Base-by-base conservation (phyloP, 2,113 vertebrate species). In the Riparia riparia region DNA sequence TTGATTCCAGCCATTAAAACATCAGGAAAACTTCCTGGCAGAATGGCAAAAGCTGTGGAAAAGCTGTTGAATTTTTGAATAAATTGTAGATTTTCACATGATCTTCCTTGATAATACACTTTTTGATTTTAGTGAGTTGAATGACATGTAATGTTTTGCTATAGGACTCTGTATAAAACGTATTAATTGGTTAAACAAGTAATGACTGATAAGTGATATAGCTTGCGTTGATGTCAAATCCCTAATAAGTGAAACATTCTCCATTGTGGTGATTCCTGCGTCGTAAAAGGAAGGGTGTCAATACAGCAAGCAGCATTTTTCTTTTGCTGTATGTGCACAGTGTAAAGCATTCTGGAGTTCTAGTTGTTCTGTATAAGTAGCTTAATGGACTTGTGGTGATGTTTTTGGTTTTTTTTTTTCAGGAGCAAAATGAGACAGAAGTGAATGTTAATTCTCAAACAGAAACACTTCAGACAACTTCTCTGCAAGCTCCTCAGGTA, bases 401-500 rank as follows among this genome's bases (percentile, higher is more conserved):
- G 9, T 4, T 86, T 86, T 28, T 39, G 12, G 2, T 1, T 5
- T 21, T 85, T 93, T 96, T 97, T 73, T 96, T 97, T 73, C 82
- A 98, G 98, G 98, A 98, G 96, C 97, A 97, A 63, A 92, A 82
- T 87, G 97, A 98, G 86, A 94, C 97, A 95, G 98, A 98, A 96
- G 95, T 97, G 92, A 98, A 96, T 97, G 93, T 95, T 93, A 87
- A 95, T 91, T 94, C 97, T 92, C 98, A 96, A 86, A 95, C 97
- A 93, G 98, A 98, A 97, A 92, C 97, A 95, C 88, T 97, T 95
- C 98, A 97, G 90, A 96, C 98, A 72, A 74, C 97, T 95, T 95
- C 97, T 97, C 95, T 98, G 78, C 95, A 97, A 97, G 97, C 98
- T 96, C 98, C 98, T 97, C 98, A 98, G 98, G 98, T 98, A 98